Evolutionary conservation across 2,113 vertebrate species (phyloP).

Genomic region (Ivindomyrus marchei): DNA sequence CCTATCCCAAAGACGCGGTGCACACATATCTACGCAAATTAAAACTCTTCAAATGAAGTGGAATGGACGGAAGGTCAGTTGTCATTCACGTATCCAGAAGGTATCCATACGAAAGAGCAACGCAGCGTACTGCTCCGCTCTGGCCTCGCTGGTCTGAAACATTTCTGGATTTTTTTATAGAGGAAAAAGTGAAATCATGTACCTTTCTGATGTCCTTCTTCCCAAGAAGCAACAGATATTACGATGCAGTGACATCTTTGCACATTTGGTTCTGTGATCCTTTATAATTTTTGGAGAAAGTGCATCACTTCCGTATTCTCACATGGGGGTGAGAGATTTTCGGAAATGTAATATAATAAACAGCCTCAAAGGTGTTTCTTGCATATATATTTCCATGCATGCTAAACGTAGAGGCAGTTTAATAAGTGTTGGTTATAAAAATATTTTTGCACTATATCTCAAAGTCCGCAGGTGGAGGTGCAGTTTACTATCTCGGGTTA

Average conservation of each 20-base stretch:
- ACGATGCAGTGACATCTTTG: background rate
- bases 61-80: background rate
- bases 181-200: background rate
- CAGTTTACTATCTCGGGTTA: background rate
- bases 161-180: background rate
- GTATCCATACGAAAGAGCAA: background rate
- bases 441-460: background rate
- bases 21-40: constrained; percentile 72
- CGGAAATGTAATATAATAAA: background rate
- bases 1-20: constrained; percentile 77
- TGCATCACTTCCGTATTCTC: background rate
- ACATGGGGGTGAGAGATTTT: background rate
- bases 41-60: constrained; percentile 74
- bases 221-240: background rate
- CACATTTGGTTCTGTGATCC: background rate
- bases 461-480: background rate
- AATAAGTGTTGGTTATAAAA: background rate
- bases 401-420: background rate
- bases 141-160: background rate
- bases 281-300: background rate
- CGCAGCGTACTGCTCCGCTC: background rate
- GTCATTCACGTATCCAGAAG: background rate
- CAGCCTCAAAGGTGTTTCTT: background rate
- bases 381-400: background rate
- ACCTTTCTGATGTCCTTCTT: background rate